phyloP scores from a whole-genome alignment of 2,888 invertebrate species.

The Nebria brevicollis region DNA sequence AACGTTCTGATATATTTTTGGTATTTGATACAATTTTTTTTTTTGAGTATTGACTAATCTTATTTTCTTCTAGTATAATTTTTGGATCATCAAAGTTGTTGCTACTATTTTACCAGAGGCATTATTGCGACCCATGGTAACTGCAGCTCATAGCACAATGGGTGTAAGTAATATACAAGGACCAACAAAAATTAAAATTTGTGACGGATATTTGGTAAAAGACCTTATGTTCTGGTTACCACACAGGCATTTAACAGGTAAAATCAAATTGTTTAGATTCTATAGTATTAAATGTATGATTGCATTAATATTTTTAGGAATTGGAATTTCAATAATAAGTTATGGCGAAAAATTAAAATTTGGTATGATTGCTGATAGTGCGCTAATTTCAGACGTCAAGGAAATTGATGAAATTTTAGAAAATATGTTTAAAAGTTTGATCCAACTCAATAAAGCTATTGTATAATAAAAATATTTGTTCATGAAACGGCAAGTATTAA shows the following conservation, averaged over 20 bases:
- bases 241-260: conserved; percentile 65
- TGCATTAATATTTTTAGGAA: conserved; percentile 55
- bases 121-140: conserved; percentile 60
- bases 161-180: conserved; percentile 67
- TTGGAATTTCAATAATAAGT: conserved; percentile 65
- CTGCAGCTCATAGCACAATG: conserved; percentile 64
- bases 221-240: conserved; percentile 67
- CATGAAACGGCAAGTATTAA: background rate
- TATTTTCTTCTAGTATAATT: conserved; percentile 61
- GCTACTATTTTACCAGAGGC: conserved; percentile 63
- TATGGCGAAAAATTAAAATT: conserved; percentile 65
- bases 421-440: conserved; percentile 40
- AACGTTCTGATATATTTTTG: conserved; percentile 61
- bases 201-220: conserved; percentile 62
- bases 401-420: conserved; percentile 60
- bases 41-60: background rate
- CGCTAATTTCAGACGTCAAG: conserved; percentile 59
- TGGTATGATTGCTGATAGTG: conserved; percentile 64
- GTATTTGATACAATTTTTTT: conserved; percentile 55
- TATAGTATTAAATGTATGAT: background rate
- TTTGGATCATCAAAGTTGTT: conserved; percentile 64
- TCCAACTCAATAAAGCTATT: conserved; percentile 10
- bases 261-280: no score
- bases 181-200: conserved; percentile 60
- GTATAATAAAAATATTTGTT: background rate